Percentiles rank a stretch among this genome's conserved stretches.
Conservation (phyloP, 2,797 vertebrate genomes). For the Meriones psammophilus region DNA sequence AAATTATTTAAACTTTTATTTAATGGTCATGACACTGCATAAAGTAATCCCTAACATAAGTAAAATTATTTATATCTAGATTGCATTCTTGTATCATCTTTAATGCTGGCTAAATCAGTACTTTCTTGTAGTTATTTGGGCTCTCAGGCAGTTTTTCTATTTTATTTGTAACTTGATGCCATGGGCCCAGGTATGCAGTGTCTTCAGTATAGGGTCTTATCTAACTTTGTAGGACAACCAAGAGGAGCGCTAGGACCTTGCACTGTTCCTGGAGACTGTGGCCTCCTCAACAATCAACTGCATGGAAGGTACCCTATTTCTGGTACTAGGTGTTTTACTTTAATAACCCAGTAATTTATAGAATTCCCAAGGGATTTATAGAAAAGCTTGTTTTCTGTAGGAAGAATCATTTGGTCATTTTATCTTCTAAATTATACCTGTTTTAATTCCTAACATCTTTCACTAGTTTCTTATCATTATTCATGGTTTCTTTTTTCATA, state of each 20-base stretch:
- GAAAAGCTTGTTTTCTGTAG: no score
- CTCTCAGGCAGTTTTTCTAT: background rate
- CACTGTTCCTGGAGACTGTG: background rate
- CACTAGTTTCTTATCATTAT: no score
- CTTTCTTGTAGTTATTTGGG: background rate
- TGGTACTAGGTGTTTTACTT: background rate
- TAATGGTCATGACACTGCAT: background rate
- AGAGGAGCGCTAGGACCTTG: no score
- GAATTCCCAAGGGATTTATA: no score
- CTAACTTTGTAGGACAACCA: no score
- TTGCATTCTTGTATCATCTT: background rate
- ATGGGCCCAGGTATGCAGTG: no score
- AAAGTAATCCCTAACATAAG: background rate
- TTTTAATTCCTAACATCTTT: no score
- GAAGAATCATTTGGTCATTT: no score
- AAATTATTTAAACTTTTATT: slow-evolving; percentile 1
- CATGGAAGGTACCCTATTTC: background rate
- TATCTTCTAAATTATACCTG: no score
- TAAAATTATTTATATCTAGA: background rate
- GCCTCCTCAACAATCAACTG: background rate
- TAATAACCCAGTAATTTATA: background rate
- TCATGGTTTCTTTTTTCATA: no score
- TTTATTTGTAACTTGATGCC: background rate
- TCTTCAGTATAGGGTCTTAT: background rate
- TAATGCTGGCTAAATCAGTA: background rate